Percentiles rank a stretch among this genome's conserved stretches.
phyloP scores from a whole-genome alignment of 2,113 vertebrate species.

The Tringa solitaria region DNA sequence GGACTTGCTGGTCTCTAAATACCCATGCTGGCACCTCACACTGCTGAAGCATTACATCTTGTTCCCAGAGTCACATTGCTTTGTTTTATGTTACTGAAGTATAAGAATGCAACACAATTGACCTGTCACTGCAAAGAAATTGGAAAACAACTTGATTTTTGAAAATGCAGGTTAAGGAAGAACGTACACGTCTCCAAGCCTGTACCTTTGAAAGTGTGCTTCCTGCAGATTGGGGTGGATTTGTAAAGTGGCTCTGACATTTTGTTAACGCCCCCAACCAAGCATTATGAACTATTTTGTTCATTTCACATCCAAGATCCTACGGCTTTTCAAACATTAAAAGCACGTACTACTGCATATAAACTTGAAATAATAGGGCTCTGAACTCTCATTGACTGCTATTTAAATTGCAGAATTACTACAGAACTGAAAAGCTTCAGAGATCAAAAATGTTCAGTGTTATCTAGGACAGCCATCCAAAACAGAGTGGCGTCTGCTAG shows the following conservation, averaged over 20 bases:
- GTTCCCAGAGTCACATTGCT: not conserved
- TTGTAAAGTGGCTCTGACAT: constrained; percentile 51
- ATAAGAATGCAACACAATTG: constrained; percentile 25
- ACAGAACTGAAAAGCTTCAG: not conserved
- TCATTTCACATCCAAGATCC: constrained; percentile 60
- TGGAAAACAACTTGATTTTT: constrained; percentile 57
- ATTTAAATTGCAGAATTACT: not conserved
- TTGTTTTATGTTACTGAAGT: constrained; percentile 10
- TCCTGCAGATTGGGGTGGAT: constrained; percentile 46
- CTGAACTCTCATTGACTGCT: constrained; percentile 35
- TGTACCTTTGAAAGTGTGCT: constrained; percentile 15
- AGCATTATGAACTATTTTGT: constrained; percentile 56
- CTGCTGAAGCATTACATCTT: not conserved
- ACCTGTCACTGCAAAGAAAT: constrained; percentile 56
- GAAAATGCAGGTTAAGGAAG: constrained; percentile 51
- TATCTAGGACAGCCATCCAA: not conserved
- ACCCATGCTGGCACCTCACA: not conserved
- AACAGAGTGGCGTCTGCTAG: not conserved
- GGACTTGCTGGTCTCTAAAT: not conserved
- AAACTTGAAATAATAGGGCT: constrained; percentile 50
- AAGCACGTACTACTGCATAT: constrained; percentile 39
- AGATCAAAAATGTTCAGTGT: not conserved
- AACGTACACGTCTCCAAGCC: constrained; percentile 33
- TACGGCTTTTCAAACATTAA: constrained; percentile 32
- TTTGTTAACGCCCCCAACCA: constrained; percentile 47